phyloP scores from a whole-genome alignment of 2,888 invertebrate genomes.

The Rapana venosa region DNA sequence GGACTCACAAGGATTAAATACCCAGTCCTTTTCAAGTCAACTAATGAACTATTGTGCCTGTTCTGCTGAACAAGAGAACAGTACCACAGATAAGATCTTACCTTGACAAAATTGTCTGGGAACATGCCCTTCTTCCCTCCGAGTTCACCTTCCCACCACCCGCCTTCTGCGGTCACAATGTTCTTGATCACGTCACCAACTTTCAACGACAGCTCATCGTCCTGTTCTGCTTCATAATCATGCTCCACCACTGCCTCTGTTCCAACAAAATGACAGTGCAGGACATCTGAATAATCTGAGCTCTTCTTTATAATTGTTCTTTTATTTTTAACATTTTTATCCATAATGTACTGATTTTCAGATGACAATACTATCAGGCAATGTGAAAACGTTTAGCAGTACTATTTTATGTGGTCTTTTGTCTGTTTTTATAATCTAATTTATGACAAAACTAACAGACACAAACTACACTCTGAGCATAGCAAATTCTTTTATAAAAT shows the following conservation, averaged over 20 bases:
- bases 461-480: no score
- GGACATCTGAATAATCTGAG: no score
- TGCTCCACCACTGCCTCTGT: conserved; percentile 91
- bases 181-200: conserved; percentile 91
- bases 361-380: no score
- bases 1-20: no score
- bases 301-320: no score
- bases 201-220: conserved; percentile 89
- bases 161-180: conserved; percentile 87
- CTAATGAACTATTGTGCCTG: background rate
- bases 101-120: conserved; percentile 92
- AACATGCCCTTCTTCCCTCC: conserved; percentile 91
- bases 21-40: background rate
- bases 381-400: no score
- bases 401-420: no score
- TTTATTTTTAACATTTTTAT: no score
- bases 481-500: no score
- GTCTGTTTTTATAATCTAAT: no score
- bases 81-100: conserved; percentile 48
- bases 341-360: no score
- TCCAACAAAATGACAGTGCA: background rate
- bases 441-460: no score
- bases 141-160: conserved; percentile 95
- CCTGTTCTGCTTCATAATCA: conserved; percentile 87
- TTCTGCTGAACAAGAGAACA: background rate